A percentile compares a stretch with the other conserved stretches of the same genome.
phyloP scores from a whole-genome alignment of 2,113 vertebrate species.

The Nicator chloris region DNA sequence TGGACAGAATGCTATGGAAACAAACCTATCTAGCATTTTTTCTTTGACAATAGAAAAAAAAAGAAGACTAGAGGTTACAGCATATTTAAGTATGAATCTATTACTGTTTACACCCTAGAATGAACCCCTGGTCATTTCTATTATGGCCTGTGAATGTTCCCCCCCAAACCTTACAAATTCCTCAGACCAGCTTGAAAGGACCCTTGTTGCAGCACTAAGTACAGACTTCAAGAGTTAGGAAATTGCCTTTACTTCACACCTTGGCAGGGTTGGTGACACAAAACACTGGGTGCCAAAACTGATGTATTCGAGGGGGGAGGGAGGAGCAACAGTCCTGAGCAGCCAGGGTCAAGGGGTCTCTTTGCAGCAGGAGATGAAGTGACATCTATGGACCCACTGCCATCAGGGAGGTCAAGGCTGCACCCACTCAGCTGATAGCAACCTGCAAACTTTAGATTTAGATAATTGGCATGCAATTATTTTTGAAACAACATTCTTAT shows the following conservation, averaged over 20 bases:
- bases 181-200: background rate
- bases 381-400: background rate
- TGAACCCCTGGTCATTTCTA: background rate
- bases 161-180: background rate
- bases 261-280: background rate
- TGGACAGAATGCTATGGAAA: slow-evolving; percentile 8
- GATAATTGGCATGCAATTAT: background rate
- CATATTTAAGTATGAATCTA: background rate
- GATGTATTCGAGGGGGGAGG: accelerated
- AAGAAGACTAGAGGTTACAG: background rate
- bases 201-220: background rate
- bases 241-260: background rate
- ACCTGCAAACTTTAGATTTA: background rate
- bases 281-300: background rate
- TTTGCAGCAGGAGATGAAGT: background rate
- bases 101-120: background rate
- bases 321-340: background rate
- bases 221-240: background rate
- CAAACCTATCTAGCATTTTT: background rate
- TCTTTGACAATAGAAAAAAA: background rate
- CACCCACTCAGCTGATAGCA: background rate
- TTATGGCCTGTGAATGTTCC: background rate
- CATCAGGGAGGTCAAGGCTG: background rate
- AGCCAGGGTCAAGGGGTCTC: background rate
- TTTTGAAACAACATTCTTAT: background rate